Evolutionary conservation across 2,888 invertebrate species (phyloP).

Genomic region (Elmis aenea): DNA sequence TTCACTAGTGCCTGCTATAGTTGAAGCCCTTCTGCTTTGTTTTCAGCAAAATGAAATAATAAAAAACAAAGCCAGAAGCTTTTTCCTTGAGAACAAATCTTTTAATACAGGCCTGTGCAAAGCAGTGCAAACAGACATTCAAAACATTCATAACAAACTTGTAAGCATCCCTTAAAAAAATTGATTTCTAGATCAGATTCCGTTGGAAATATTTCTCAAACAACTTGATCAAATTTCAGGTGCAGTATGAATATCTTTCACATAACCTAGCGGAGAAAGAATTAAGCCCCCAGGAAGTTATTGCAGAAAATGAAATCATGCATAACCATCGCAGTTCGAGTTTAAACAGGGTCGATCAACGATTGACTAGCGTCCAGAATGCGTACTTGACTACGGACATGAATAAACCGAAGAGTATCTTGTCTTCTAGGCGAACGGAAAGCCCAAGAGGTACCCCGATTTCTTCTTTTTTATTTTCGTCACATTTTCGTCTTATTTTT

Average conservation of each 20-base stretch:
- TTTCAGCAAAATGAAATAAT: constrained; percentile 36
- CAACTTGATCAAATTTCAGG: constrained; percentile 23
- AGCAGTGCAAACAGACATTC: constrained; percentile 44
- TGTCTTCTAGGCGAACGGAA: constrained; percentile 41
- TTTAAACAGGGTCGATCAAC: constrained; percentile 36
- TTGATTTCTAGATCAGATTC: too few relatives aligned
- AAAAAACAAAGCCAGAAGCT: constrained; percentile 27
- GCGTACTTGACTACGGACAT: constrained; percentile 34
- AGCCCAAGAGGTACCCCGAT: constrained; percentile 37
- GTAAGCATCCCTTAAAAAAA: too few relatives aligned
- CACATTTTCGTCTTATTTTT: not conserved
- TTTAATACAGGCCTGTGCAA: constrained; percentile 28
- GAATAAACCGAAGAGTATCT: constrained; percentile 44
- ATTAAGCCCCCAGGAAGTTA: constrained; percentile 27
- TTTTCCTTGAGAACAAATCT: constrained; percentile 18
- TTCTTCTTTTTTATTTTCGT: not conserved
- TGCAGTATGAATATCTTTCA: constrained; percentile 35
- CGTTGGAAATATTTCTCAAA: not conserved
- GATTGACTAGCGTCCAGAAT: constrained; percentile 39
- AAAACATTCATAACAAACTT: constrained; percentile 42
- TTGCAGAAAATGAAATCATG: constrained; percentile 26
- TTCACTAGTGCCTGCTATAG: too few relatives aligned
- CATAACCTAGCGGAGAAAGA: constrained; percentile 32
- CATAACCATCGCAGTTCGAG: constrained; percentile 34
- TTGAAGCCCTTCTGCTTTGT: constrained; percentile 1